Percentiles rank a stretch among this genome's conserved stretches.
Conservation (phyloP, 1,140 invertebrate species). For the Myzus persicae region DNA sequence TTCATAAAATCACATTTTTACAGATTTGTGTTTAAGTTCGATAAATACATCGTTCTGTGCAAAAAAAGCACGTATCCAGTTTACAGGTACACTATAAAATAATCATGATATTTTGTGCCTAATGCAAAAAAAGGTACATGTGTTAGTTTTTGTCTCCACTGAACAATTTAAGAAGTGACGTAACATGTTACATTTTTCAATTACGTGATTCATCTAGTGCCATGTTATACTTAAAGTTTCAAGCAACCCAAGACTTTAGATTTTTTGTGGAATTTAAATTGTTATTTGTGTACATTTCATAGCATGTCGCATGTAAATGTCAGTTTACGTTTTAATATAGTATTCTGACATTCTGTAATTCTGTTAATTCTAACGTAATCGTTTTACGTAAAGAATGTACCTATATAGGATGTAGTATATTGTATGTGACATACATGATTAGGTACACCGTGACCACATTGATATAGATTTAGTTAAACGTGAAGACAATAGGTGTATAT, state of each 20-base stretch:
- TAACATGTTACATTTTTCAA: too few species aligned
- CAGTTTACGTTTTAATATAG: neutral
- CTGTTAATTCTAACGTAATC: neutral
- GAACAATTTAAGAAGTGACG: too few species aligned
- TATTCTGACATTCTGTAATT: neutral
- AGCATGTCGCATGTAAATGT: neutral
- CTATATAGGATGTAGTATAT: neutral
- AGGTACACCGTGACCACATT: neutral
- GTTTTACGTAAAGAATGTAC: neutral
- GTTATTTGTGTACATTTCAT: neutral
- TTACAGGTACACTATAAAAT: too few species aligned
- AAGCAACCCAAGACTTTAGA: too few species aligned
- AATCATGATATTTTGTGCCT: too few species aligned
- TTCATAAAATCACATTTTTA: too few species aligned
- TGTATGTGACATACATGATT: neutral
- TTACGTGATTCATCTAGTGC: too few species aligned
- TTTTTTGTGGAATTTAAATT: neutral
- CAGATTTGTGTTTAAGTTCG: too few species aligned
- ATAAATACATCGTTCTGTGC: too few species aligned
- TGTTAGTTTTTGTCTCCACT: too few species aligned
- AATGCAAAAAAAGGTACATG: too few species aligned
- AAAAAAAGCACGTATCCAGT: too few species aligned
- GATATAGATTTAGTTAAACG: neutral
- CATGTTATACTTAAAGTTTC: neutral
- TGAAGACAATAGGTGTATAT: constrained; percentile 17